Base-by-base conservation (phyloP, 2,888 invertebrate species). In the Nymphalis urticae region DNA sequence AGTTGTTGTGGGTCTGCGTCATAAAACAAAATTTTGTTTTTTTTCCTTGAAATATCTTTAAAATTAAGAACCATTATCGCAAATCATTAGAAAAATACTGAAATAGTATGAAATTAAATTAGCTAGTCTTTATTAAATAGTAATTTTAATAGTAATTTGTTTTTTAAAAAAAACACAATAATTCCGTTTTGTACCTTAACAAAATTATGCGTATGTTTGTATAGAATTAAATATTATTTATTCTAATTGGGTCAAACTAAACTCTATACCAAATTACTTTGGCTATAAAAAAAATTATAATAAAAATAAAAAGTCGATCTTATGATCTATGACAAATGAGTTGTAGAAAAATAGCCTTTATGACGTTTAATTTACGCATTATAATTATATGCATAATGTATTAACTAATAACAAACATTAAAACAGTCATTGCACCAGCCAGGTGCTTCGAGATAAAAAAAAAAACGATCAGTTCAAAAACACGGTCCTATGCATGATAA, bases 371-470 rank as follows among this genome's bases (percentile, higher is more conserved):
- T 13, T 24, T 53, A 53, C 5, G 24, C 53, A 53, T 53, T 16
- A 53, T 53, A 53, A 53, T 10, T 10, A 53, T 24, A 53, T 53
- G 24, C 13, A 53, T 24, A 21, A 24, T 27, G 24, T 6, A 24
- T 53, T 16, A 17, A 24, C 24, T 24, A 24, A 24, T 24, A 19
- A 51, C 21, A 53, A 24, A 42, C 42, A 42, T 42, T 42, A 53
- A 53, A 53, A 53, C 24, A 13, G 53, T 53, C 53, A 24, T 21
- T 24, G 24, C 24, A 53, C 53, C 13, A 53, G 53, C 53, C 53
- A 53, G 53, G 53, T 53, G 53, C 24, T 16, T 27, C 24, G 24
- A 24, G 21, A 21, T 53, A 53, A 53, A 32, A 32, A 32, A 32
- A 32, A 53, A 53, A 53, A 53, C 21, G 24, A 53, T 53, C 2